Conservation (phyloP, 1,140 invertebrate genomes). For the Orius insidiosus region DNA sequence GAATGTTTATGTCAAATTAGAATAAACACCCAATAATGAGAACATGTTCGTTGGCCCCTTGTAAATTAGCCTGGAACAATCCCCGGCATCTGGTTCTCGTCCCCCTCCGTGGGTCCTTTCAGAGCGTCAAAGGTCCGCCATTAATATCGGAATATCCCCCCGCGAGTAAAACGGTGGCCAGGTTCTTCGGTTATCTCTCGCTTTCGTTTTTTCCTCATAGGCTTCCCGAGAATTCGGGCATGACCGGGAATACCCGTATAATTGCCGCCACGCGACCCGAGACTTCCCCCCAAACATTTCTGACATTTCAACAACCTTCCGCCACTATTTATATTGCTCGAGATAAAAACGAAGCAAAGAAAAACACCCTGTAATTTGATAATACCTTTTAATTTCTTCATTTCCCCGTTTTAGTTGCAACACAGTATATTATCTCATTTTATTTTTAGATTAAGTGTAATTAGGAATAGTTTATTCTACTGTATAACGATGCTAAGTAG, state of each 20-base stretch:
- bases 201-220: neutral
- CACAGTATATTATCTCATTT: no score
- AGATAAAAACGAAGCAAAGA: no score
- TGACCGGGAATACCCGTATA: conserved; percentile 1
- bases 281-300: no score
- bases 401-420: no score
- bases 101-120: neutral
- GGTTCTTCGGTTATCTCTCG: no score
- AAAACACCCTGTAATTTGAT: no score
- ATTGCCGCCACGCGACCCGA: conserved; percentile 5
- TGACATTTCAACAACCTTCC: no score
- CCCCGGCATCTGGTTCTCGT: conserved; percentile 6
- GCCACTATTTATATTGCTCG: no score
- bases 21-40: conserved; percentile 12
- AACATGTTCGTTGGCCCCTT: conserved; percentile 6
- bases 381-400: no score
- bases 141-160: conserved; percentile 10
- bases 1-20: conserved; percentile 12
- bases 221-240: conserved; percentile 7
- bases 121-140: conserved; percentile 3
- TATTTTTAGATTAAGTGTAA: no score
- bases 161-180: neutral
- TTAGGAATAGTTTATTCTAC: no score
- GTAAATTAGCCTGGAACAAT: conserved; percentile 11
- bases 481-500: no score